phyloP scores from a whole-genome alignment of 2,888 invertebrate genomes.

The Abscondita cerata region DNA sequence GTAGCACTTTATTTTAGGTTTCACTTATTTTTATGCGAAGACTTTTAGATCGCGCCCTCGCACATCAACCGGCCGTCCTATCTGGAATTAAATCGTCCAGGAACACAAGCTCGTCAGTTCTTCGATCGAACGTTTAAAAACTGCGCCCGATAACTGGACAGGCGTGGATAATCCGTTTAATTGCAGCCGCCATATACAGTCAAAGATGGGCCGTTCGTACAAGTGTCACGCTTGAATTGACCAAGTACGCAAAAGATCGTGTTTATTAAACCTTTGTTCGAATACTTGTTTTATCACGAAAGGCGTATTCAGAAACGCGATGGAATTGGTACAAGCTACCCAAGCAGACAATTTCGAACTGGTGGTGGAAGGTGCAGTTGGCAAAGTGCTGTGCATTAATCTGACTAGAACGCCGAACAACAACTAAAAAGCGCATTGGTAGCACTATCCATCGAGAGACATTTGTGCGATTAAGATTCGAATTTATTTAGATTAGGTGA shows the following conservation, averaged over 20 bases:
- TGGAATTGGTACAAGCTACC: constrained; percentile 85
- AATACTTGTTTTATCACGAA: constrained; percentile 97
- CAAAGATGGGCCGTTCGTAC: constrained; percentile 87
- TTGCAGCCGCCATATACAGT: constrained; percentile 87
- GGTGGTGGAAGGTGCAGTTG: constrained; percentile 96
- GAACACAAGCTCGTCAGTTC: constrained; percentile 71
- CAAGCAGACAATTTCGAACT: constrained; percentile 77
- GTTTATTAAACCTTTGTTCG: constrained; percentile 90
- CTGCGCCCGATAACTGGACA: constrained; percentile 74
- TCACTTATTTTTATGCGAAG: too few species aligned
- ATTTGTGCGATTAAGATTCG: too few species aligned
- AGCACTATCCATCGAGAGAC: too few species aligned
- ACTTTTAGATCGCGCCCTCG: constrained; percentile 59
- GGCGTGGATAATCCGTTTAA: constrained; percentile 73
- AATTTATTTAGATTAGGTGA: too few species aligned
- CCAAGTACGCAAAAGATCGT: constrained; percentile 79
- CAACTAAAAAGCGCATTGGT: constrained; percentile 85
- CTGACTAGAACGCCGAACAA: constrained; percentile 88
- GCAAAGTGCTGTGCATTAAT: constrained; percentile 93
- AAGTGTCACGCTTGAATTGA: constrained; percentile 86
- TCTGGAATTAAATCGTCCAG: constrained; percentile 76
- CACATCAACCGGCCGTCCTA: constrained; percentile 75
- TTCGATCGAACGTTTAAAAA: constrained; percentile 72
- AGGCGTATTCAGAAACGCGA: constrained; percentile 84
- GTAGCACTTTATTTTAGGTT: too few species aligned